Conservation (phyloP, 2,113 vertebrate species). For the Nesogale talazaci region DNA sequence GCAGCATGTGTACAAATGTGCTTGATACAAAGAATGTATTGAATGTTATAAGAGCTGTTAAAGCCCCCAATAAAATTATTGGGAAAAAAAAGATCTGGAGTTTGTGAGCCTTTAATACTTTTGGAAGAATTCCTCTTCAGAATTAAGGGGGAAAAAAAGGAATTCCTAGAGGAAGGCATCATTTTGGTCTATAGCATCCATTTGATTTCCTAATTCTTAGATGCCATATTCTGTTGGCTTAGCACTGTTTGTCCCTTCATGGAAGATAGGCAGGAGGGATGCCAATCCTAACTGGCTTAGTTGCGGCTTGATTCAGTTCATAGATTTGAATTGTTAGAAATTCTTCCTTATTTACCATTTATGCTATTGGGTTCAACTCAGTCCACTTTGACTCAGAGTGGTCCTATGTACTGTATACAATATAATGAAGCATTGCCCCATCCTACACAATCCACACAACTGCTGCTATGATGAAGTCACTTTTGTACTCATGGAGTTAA, state of each 20-base stretch:
- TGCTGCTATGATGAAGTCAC: too few relatives aligned
- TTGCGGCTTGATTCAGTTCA: constrained; percentile 52
- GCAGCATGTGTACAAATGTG: too few relatives aligned
- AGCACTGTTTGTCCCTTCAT: constrained; percentile 59
- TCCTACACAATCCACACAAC: too few relatives aligned
- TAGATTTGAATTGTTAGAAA: constrained; percentile 2
- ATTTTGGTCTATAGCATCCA: not conserved
- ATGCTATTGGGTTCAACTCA: too few relatives aligned
- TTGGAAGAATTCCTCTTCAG: constrained; percentile 30
- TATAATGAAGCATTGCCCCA: too few relatives aligned
- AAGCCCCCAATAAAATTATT: too few relatives aligned
- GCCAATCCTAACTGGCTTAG: constrained; percentile 35
- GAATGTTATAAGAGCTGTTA: too few relatives aligned
- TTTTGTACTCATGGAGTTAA: too few relatives aligned
- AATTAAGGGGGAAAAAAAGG: constrained; percentile 57
- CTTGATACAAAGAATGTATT: too few relatives aligned
- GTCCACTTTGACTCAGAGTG: too few relatives aligned
- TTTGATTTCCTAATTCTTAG: constrained; percentile 45
- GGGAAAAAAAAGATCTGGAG: too few relatives aligned
- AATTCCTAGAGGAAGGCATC: constrained; percentile 33
- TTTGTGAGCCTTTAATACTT: constrained; percentile 61
- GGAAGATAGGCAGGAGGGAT: not conserved
- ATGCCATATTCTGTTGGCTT: constrained; percentile 35
- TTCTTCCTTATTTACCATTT: not conserved
- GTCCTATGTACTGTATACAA: too few relatives aligned